These are phyloP conservation scores for Orgyia antiqua DNA, from an alignment of 2,888 invertebrate species.

Conservation along the genomic window DNA sequence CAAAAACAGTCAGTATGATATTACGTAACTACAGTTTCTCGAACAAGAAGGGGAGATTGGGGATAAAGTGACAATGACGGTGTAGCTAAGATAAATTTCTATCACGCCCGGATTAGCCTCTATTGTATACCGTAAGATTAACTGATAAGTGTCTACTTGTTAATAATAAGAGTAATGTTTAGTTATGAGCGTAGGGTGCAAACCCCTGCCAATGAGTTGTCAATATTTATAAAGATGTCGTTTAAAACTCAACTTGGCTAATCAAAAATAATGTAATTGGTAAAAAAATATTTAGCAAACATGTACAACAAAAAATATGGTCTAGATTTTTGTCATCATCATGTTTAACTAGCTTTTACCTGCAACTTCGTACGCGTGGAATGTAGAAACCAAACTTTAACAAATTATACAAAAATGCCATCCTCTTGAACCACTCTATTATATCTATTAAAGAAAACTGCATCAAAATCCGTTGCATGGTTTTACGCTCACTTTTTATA, in stretches of 20 bases:
- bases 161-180: constrained; percentile 72
- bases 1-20: too few relatives aligned
- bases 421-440: too few relatives aligned
- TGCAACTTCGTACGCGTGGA: too few relatives aligned
- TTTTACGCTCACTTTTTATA: too few relatives aligned
- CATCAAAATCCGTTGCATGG: too few relatives aligned
- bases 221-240: constrained; percentile 48
- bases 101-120: constrained; percentile 69
- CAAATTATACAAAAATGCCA: too few relatives aligned
- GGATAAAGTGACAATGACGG: constrained; percentile 53
- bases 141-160: constrained; percentile 73
- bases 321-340: too few relatives aligned
- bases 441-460: too few relatives aligned
- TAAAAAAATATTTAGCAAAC: background rate
- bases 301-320: too few relatives aligned
- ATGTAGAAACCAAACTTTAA: too few relatives aligned
- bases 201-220: constrained; percentile 35
- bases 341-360: too few relatives aligned
- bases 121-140: constrained; percentile 73
- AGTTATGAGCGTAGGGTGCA: constrained; percentile 31
- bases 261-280: constrained; percentile 15
- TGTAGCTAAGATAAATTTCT: constrained; percentile 68
- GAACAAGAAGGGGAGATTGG: constrained; percentile 35
- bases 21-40: too few relatives aligned
- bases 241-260: constrained; percentile 25